Percentiles rank a stretch among this genome's conserved stretches.
Conservation (phyloP, 2,797 vertebrate genomes). For the Eurystomus glaucurus region DNA sequence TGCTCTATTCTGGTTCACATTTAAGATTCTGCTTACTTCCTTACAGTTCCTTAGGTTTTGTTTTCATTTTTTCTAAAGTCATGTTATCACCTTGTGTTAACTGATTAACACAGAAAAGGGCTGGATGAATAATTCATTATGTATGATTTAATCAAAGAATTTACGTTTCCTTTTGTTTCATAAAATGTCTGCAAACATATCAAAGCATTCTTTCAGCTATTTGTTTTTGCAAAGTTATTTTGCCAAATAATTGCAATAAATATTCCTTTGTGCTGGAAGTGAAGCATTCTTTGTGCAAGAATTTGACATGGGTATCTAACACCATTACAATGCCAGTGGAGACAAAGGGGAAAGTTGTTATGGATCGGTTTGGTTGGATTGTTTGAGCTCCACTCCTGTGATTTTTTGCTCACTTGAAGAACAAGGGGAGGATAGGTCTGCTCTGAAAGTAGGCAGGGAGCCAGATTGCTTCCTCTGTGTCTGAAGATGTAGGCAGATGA, state of each 20-base stretch:
- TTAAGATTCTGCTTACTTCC: constrained; percentile 43
- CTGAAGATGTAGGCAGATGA: background rate
- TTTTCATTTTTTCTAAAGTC: constrained; percentile 47
- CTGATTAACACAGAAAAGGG: constrained; percentile 61
- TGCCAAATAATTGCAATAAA: constrained; percentile 59
- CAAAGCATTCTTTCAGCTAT: constrained; percentile 65
- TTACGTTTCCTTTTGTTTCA: constrained; percentile 63
- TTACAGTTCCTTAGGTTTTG: constrained; percentile 16
- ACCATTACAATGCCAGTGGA: background rate
- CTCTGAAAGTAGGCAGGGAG: background rate
- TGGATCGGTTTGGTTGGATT: background rate
- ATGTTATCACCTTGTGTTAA: constrained; percentile 55
- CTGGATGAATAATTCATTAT: constrained; percentile 68
- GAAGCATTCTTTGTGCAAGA: background rate
- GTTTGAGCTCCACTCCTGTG: background rate
- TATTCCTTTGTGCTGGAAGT: constrained; percentile 24
- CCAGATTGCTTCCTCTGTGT: background rate
- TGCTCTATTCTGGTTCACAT: background rate
- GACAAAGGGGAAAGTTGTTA: background rate
- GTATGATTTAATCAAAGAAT: constrained; percentile 66
- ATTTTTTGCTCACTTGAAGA: background rate
- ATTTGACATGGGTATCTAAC: background rate
- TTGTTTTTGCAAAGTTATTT: constrained; percentile 62
- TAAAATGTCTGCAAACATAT: constrained; percentile 62
- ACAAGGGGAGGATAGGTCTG: background rate